phyloP scores from a whole-genome alignment of 2,888 invertebrate species.

The Tachina grossa region DNA sequence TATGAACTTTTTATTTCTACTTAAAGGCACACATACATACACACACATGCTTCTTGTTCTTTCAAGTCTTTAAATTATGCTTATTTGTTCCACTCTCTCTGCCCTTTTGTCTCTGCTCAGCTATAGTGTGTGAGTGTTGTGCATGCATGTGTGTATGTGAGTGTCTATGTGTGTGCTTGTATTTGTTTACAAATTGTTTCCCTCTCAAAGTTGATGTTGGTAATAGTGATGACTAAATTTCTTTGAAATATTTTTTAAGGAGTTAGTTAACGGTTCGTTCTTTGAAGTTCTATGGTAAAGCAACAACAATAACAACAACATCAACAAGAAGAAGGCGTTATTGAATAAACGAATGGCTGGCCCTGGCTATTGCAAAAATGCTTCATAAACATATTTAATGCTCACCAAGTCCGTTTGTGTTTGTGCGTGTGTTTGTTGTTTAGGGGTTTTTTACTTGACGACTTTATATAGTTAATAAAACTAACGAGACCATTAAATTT shows the following conservation, averaged over 20 bases:
- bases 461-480: conserved; percentile 9
- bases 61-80: conserved; percentile 1
- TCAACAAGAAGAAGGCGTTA: conserved; percentile 44
- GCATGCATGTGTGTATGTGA: background rate
- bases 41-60: background rate
- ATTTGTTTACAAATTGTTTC: conserved; percentile 30
- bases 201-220: conserved; percentile 4
- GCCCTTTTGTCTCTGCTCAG: background rate
- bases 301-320: background rate
- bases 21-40: background rate
- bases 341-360: conserved; percentile 19
- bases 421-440: background rate
- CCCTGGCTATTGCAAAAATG: conserved; percentile 5
- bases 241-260: conserved; percentile 62
- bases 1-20: conserved; percentile 36
- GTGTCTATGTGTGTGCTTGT: background rate
- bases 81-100: conserved; percentile 6
- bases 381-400: background rate
- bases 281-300: conserved; percentile 30
- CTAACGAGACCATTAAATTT: conserved; percentile 61
- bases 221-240: conserved; percentile 66
- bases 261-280: conserved; percentile 57
- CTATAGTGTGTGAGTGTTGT: too few species aligned
- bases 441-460: conserved; percentile 12
- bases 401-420: too few species aligned